Base-by-base conservation (phyloP, 2,797 vertebrate genomes). In the Sphenopsis melanotis region DNA sequence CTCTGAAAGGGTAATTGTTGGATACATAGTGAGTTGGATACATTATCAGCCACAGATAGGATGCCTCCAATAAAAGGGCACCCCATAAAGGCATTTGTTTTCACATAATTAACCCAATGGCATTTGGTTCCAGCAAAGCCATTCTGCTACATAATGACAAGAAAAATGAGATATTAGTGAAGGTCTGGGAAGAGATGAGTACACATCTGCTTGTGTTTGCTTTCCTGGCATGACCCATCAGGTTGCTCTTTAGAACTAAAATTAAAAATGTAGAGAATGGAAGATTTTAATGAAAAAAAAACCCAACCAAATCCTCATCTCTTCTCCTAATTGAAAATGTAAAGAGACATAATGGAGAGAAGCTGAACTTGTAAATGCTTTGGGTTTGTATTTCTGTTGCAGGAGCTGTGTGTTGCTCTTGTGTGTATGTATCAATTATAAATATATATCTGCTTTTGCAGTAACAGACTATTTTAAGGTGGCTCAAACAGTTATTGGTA, bases 391-490 rank as follows among this genome's bases (percentile, higher is more conserved):
- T 74, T 95, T 36, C 42, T 61, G 0, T 61, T 87, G 86, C 87
- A 82, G 83, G 71, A 93, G 41, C 60, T 82, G 2, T 59, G 15
- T 77, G 44, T 36, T 34, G 57, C 22, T 50, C 41, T 79, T 66
- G 39, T 81, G 42, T 89, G 56, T 66, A 57, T 76, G 60, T 89
- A 80, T 75, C 68, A 72, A 63, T 87, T 59, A 32, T 71, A 90
- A 94, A 82, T 87, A 81, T 55, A 21, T 80, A 64, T 81, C 60
- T 89, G 85, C 71, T 93, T 89, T 89, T 70, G 34, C 75, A 84
- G 78, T 63, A 78, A 68, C 81, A 93, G 80, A 84, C 57, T 90
- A 89, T 93, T 95, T 94, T 92, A 95, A 93, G 75, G 94, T 88
- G 88, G 27, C 71, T 92, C 60, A 76, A 93, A 94, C 80, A 89